These are phyloP conservation scores for Streptopelia turtur DNA, from an alignment of 2,797 vertebrate species.

Conservation along the genomic window DNA sequence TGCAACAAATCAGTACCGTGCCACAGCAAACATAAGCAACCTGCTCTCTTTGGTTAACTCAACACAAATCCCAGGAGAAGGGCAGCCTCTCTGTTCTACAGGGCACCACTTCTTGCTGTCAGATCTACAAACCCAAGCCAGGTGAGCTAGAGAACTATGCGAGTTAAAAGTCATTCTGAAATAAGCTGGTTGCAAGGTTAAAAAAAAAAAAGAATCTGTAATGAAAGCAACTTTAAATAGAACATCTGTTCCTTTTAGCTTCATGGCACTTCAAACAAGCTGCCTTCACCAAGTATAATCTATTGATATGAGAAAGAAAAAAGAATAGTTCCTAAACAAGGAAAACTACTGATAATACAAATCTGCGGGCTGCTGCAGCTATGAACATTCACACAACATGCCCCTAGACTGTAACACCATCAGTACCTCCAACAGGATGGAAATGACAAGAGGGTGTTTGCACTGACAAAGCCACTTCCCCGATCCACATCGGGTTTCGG, in stretches of 20 bases:
- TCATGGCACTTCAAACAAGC: background rate
- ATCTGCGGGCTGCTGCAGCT: background rate
- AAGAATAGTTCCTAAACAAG: background rate
- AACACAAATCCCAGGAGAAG: background rate
- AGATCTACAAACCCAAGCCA: background rate
- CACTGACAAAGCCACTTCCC: slow-evolving; percentile 6
- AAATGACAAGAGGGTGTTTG: background rate
- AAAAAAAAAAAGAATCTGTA: background rate
- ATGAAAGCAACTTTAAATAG: slow-evolving; percentile 34
- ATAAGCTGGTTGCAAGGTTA: background rate
- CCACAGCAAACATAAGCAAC: background rate
- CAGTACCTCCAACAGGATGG: background rate
- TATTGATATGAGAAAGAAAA: background rate
- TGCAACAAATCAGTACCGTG: background rate
- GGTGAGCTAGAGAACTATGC: background rate
- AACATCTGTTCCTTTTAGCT: slow-evolving; percentile 30
- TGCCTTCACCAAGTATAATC: background rate
- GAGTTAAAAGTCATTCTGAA: background rate
- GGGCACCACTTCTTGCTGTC: background rate
- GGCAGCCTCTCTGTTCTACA: background rate
- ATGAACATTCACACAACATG: background rate
- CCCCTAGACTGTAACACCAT: background rate
- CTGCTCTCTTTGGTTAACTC: background rate
- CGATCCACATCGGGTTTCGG: background rate
- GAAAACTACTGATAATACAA: background rate